A percentile compares a stretch with the other conserved stretches of the same genome.
phyloP scores from a whole-genome alignment of 2,797 vertebrate species.

The Emydoidea blandingii region DNA sequence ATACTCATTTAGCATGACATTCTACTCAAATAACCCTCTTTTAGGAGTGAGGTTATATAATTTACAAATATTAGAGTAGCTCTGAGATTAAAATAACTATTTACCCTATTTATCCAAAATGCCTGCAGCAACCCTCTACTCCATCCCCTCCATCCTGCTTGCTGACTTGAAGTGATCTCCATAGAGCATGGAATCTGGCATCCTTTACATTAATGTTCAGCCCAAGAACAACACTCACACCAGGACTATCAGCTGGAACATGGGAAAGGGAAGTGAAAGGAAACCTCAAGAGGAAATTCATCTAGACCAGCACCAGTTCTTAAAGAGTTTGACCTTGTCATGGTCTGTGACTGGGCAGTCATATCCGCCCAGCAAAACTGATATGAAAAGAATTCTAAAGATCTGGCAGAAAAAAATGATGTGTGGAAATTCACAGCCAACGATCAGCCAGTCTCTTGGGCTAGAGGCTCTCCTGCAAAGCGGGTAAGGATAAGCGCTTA shows the following conservation, averaged over 20 bases:
- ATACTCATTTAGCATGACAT: constrained; percentile 52
- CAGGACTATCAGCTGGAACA: background rate
- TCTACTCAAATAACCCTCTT: constrained; percentile 45
- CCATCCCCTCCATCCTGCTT: background rate
- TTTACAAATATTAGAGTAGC: constrained; percentile 39
- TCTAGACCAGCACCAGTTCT: background rate
- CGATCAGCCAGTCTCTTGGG: background rate
- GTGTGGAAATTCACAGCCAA: rapidly evolving
- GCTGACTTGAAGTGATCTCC: constrained; percentile 20
- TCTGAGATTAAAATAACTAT: constrained; percentile 50
- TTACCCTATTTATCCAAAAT: background rate
- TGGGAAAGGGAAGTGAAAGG: background rate
- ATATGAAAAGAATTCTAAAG: background rate
- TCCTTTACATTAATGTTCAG: constrained; percentile 4
- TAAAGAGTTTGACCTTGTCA: background rate
- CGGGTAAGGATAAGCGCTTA: rapidly evolving
- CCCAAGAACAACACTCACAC: background rate
- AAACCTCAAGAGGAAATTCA: background rate
- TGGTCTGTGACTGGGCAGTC: background rate
- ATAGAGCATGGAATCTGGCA: background rate
- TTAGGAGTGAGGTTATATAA: constrained; percentile 58
- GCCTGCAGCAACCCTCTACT: background rate
- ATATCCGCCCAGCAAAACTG: background rate
- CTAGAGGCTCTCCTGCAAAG: rapidly evolving
- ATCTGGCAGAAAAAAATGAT: background rate